phyloP scores from a whole-genome alignment of 2,113 vertebrate species.

The Pygoscelis antarcticus region DNA sequence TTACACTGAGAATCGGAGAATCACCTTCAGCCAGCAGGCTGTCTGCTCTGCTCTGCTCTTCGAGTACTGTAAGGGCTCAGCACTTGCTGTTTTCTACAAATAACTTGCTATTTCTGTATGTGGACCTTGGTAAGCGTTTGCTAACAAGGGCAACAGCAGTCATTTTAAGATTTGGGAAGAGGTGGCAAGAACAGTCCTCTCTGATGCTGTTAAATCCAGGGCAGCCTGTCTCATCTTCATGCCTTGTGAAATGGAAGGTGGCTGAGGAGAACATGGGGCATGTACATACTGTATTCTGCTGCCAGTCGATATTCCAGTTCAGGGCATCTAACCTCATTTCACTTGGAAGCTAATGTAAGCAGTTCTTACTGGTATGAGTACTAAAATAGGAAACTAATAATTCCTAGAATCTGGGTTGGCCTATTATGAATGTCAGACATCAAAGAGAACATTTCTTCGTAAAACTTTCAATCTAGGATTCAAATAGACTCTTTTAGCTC shows the following conservation, averaged over 20 bases:
- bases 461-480: slow-evolving; percentile 36
- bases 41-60: not conserved
- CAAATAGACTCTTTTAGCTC: not conserved
- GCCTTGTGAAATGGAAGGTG: not conserved
- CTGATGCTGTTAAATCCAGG: not conserved
- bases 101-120: not conserved
- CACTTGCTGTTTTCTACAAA: not conserved
- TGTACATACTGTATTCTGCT: not conserved
- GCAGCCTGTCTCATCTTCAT: not conserved
- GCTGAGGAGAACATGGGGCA: not conserved
- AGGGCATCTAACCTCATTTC: slow-evolving; percentile 38
- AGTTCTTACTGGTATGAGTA: not conserved
- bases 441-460: not conserved
- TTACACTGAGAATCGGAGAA: not conserved
- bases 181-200: not conserved
- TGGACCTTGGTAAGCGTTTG: not conserved
- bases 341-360: slow-evolving; percentile 42
- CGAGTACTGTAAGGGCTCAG: not conserved
- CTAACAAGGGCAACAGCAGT: not conserved
- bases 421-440: slow-evolving; percentile 9
- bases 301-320: not conserved
- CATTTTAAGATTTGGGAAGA: not conserved
- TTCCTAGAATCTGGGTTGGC: slow-evolving; percentile 30
- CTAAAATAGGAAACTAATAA: slow-evolving; percentile 61
- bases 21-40: not conserved